Conservation (phyloP, 2,797 vertebrate species). For the Rhinoraja longicauda region DNA sequence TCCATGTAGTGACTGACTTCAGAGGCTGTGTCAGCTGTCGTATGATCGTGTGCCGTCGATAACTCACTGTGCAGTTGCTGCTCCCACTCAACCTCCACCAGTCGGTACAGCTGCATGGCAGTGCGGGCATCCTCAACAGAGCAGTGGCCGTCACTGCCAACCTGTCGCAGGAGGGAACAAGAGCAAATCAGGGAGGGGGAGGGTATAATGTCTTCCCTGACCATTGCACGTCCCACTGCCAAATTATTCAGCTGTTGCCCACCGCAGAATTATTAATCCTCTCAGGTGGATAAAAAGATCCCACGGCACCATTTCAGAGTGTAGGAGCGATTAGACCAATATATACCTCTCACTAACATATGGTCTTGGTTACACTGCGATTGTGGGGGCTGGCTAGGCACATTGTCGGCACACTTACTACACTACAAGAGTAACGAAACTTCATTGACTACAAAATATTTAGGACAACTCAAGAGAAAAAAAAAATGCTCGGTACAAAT, state of each 20-base stretch:
- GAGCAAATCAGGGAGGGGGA: neutral
- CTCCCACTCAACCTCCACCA: constrained; percentile 83
- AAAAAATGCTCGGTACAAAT: no score
- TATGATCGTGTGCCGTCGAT: constrained; percentile 43
- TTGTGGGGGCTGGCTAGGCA: no score
- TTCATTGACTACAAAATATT: no score
- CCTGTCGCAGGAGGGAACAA: constrained; percentile 52
- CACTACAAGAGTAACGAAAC: no score
- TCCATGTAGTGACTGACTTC: constrained; percentile 73
- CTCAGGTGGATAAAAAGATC: no score
- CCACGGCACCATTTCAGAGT: no score
- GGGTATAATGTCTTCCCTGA: neutral
- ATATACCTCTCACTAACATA: no score
- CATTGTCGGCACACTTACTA: no score
- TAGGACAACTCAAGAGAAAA: no score
- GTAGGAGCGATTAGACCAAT: no score
- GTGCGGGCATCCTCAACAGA: constrained; percentile 83
- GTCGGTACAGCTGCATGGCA: constrained; percentile 83
- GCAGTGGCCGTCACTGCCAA: constrained; percentile 69
- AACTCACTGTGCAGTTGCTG: constrained; percentile 45
- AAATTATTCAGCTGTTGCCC: neutral
- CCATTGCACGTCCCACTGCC: neutral
- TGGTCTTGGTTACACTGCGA: no score
- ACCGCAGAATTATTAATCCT: neutral
- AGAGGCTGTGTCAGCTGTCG: constrained; percentile 43